Base-by-base conservation (phyloP, 2,797 vertebrate species). In the Pseudochirops cupreus region DNA sequence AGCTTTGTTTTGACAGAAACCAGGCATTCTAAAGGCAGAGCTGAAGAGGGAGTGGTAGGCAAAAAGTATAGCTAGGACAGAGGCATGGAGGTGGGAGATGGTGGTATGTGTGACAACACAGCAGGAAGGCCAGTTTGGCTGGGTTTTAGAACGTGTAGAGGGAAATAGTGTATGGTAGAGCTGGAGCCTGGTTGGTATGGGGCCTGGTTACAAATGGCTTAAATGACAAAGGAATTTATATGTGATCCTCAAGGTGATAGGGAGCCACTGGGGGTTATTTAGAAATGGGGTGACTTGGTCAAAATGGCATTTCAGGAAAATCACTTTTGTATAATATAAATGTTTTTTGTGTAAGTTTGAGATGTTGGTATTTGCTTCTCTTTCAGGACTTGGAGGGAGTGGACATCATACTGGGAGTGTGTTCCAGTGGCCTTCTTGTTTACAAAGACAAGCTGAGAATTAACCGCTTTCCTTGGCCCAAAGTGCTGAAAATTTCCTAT, bases 401-500 rank as follows among this genome's bases (percentile, higher is more conserved):
- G 52, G 99, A 99, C 98, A 99, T 99, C 94, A 99, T 99, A 94
- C 98, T 99, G 92, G 99, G 99, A 50, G 99, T 99, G 95, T 99
- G 99, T 98, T 99, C 99, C 96, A 99, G 99, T 97, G 99, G 99
- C 95, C 99, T 99, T 97, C 99, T 99, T 99, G 99, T 99, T 98
- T 99, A 99, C 98, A 99, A 99, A 98, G 99, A 99, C 98, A 99
- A 99, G 93, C 98, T 99, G 98, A 99, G 99, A 98, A 99, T 99
- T 98, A 99, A 99, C 97, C 99, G 99, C 92, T 99, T 99, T 98
- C 99, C 99, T 4, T 99, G 99, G 99, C 99, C 99, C 94, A 99
- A 99, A 98, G 99, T 99, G 91, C 99, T 99, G 89, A 99, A 99
- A 98, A 99, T 99, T 98, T 99, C 99, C 54, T 99, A 99, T 98